Evolutionary conservation across 2,888 invertebrate species (phyloP).

Genomic region (Acleris emargana): DNA sequence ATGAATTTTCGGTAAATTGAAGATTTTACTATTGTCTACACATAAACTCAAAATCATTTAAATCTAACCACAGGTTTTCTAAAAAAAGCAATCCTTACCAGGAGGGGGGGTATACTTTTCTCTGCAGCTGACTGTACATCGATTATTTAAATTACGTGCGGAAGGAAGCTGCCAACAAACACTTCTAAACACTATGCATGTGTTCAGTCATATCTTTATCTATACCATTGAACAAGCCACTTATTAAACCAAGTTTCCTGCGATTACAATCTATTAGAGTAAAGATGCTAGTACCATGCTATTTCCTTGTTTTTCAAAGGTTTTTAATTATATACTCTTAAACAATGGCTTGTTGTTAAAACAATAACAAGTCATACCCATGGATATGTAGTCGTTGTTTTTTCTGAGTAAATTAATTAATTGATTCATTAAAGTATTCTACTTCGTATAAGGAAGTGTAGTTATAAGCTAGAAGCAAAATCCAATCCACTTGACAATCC

Average conservation of each 20-base stretch:
- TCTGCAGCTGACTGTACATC: no score
- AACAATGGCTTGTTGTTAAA: constrained; percentile 64
- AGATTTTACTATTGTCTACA: no score
- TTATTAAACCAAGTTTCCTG: constrained; percentile 21
- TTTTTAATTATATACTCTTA: constrained; percentile 51
- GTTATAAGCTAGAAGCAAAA: neutral
- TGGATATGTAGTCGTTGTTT: constrained; percentile 25
- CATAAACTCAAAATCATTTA: no score
- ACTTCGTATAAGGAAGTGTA: constrained; percentile 14
- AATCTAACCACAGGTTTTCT: no score
- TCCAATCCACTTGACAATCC: neutral
- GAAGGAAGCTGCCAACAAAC: no score
- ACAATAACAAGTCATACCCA: constrained; percentile 48
- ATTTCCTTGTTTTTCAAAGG: constrained; percentile 57
- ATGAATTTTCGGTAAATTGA: no score
- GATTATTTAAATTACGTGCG: no score
- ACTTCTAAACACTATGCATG: no score
- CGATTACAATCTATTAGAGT: constrained; percentile 22
- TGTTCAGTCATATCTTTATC: constrained; percentile 2
- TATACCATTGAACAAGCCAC: constrained; percentile 1
- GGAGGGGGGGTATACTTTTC: no score
- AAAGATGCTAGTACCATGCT: constrained; percentile 39
- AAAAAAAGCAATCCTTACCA: no score
- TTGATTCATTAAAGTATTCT: constrained; percentile 20
- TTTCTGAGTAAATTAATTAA: constrained; percentile 27